phyloP scores from a whole-genome alignment of 2,888 invertebrate species.

The Drosophila ezoana region DNA sequence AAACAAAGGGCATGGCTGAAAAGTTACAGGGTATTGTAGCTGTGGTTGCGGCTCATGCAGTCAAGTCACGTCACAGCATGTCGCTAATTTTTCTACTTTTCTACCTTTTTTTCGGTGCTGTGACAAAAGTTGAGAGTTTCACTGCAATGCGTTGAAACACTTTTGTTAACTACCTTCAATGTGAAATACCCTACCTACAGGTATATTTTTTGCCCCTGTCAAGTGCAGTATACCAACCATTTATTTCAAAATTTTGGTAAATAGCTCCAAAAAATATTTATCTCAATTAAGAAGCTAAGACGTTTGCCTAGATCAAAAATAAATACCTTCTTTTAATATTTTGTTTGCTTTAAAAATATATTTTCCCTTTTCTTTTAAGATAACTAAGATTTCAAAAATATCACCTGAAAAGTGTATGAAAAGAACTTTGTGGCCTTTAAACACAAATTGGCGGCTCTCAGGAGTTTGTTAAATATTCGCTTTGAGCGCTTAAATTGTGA shows the following conservation, averaged over 20 bases:
- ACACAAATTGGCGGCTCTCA: constrained; percentile 18
- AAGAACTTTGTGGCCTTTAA: background rate
- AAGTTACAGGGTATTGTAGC: constrained; percentile 13
- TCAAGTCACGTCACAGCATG: constrained; percentile 76
- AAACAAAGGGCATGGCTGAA: constrained; percentile 13
- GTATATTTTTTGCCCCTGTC: background rate
- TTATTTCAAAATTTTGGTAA: too few relatives aligned
- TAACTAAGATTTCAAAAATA: too few relatives aligned
- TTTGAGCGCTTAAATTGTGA: constrained; percentile 53
- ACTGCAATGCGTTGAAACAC: constrained; percentile 59
- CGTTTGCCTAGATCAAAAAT: too few relatives aligned
- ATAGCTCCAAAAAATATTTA: too few relatives aligned
- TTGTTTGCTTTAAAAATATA: too few relatives aligned
- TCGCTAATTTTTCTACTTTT: constrained; percentile 74
- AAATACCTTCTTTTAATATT: too few relatives aligned
- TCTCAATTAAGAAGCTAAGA: too few relatives aligned
- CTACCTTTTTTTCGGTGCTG: constrained; percentile 47
- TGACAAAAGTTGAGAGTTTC: constrained; percentile 60
- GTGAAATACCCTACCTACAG: constrained; percentile 8
- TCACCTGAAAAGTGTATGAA: background rate
- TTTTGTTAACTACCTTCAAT: background rate
- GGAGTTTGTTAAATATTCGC: constrained; percentile 45
- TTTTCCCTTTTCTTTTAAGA: too few relatives aligned
- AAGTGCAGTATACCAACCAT: too few relatives aligned
- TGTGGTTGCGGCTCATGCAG: constrained; percentile 51